Conservation (phyloP, 1,140 invertebrate genomes). For the Anagrus nilaparvatae region DNA sequence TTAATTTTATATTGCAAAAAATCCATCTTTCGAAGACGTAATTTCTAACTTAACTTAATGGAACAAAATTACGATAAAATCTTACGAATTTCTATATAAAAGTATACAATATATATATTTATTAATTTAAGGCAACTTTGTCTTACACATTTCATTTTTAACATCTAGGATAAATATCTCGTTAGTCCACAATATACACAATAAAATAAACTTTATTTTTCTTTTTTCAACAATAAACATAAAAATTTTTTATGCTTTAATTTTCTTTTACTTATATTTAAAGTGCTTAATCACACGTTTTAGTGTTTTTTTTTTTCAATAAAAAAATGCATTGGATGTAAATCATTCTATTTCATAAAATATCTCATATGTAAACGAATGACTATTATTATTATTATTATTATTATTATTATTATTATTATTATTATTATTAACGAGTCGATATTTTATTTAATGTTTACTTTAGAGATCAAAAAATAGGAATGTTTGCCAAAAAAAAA, state of each 20-base stretch:
- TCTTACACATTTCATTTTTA: constrained; percentile 12
- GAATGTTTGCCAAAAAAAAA: constrained; percentile 10
- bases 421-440: constrained; percentile 13
- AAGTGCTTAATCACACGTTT: constrained; percentile 13
- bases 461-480: constrained; percentile 13
- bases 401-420: too few species aligned
- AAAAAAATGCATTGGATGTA: constrained; percentile 12
- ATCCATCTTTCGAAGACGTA: too few species aligned
- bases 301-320: too few species aligned
- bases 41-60: too few species aligned
- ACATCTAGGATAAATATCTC: constrained; percentile 12
- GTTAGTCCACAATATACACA: constrained; percentile 14
- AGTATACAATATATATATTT: too few species aligned
- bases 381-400: too few species aligned
- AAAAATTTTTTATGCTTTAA: constrained; percentile 11
- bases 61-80: too few species aligned
- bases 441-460: constrained; percentile 9
- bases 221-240: constrained; percentile 16
- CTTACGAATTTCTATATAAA: too few species aligned
- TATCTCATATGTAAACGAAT: constrained; percentile 14
- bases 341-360: constrained; percentile 6
- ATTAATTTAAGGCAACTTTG: constrained; percentile 11
- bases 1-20: too few species aligned
- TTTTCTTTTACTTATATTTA: constrained; percentile 6
- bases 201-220: constrained; percentile 16